Percentiles rank a stretch among this genome's conserved stretches.
Conservation (phyloP, 1,140 invertebrate species). For the Danaus melanippus region DNA sequence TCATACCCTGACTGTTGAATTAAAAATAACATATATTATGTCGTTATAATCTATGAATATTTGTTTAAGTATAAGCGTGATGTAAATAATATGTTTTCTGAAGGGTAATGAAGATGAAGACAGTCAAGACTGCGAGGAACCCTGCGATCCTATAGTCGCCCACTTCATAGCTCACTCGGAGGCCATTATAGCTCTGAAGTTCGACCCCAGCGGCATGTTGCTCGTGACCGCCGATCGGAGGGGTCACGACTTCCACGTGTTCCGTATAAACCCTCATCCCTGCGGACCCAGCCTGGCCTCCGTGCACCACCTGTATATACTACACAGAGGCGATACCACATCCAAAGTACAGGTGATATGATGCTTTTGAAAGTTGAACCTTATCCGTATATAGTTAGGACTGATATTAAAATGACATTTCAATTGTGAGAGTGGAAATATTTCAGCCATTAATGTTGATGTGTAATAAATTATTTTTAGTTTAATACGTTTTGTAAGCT, state of each 20-base stretch:
- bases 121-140: slow-evolving; percentile 68
- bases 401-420: no score
- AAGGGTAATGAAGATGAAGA: slow-evolving; percentile 74
- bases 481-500: no score
- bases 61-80: no score
- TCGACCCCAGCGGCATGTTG: slow-evolving; percentile 93
- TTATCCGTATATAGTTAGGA: background rate
- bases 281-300: slow-evolving; percentile 88
- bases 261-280: slow-evolving; percentile 94
- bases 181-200: slow-evolving; percentile 90
- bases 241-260: slow-evolving; percentile 98
- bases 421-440: no score
- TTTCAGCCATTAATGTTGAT: no score
- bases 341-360: slow-evolving; percentile 79
- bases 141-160: slow-evolving; percentile 83
- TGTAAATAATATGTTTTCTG: slow-evolving; percentile 1
- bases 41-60: no score
- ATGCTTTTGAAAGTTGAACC: slow-evolving; percentile 1
- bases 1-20: no score
- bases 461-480: no score
- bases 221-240: slow-evolving; percentile 93
- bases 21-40: no score
- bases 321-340: slow-evolving; percentile 91
- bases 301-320: slow-evolving; percentile 96
- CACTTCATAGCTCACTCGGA: slow-evolving; percentile 96